Evolutionary conservation across 2,113 vertebrate genomes (phyloP).

Genomic region (Cebus imitator): DNA sequence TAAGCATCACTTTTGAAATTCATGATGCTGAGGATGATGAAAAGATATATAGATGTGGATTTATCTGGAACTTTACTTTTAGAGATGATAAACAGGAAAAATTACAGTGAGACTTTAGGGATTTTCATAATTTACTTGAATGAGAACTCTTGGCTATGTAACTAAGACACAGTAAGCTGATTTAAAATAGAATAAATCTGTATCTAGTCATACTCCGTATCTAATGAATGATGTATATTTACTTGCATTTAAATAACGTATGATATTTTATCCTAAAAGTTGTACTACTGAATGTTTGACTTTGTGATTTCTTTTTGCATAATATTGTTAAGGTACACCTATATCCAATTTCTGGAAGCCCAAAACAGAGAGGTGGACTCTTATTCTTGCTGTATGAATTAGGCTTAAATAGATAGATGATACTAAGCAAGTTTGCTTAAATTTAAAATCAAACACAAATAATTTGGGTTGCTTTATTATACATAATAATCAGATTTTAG

Average conservation of each 20-base stretch:
- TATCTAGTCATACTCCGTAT: neutral
- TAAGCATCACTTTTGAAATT: neutral
- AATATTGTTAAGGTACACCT: neutral
- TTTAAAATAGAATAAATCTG: neutral
- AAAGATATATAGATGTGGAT: neutral
- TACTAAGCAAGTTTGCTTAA: neutral
- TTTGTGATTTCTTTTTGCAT: neutral
- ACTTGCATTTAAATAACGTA: slow-evolving; percentile 12
- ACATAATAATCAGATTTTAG: neutral
- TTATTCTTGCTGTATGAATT: neutral
- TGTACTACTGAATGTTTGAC: neutral
- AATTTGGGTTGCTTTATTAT: neutral
- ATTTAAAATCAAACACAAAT: slow-evolving; percentile 21
- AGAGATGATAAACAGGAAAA: neutral
- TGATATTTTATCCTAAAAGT: slow-evolving; percentile 7
- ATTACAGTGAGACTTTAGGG: neutral
- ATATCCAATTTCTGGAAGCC: neutral
- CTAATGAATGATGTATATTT: neutral
- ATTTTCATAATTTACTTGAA: slow-evolving; percentile 7
- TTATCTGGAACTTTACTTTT: neutral
- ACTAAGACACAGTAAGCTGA: neutral
- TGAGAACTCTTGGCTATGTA: neutral
- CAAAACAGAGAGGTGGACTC: neutral
- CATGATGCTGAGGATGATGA: neutral
- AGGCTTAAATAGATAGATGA: neutral